phyloP scores from a whole-genome alignment of 2,888 invertebrate species.

The Allacma fusca region DNA sequence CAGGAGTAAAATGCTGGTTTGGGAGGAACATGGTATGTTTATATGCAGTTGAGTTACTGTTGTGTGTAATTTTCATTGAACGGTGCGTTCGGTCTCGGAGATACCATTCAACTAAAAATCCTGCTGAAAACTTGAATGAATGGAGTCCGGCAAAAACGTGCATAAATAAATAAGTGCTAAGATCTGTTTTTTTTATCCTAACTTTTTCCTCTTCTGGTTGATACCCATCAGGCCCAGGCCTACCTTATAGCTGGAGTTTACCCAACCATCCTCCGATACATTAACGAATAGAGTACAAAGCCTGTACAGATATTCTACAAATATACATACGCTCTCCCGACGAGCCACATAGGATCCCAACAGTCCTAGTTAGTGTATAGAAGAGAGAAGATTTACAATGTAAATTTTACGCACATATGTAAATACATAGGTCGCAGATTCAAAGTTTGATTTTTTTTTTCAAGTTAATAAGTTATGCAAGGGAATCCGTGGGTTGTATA shows the following conservation, averaged over 20 bases:
- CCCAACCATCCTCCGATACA: too few species aligned
- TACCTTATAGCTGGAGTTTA: too few species aligned
- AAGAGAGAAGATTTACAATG: too few species aligned
- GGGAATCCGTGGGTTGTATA: background rate
- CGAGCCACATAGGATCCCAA: too few species aligned
- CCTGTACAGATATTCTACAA: too few species aligned
- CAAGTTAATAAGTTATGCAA: too few species aligned
- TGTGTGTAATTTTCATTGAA: conserved; percentile 22
- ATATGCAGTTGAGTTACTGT: conserved; percentile 30
- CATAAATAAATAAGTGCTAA: conserved; percentile 31
- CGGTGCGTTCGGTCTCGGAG: conserved; percentile 11
- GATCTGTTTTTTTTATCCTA: background rate
- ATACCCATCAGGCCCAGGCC: conserved; percentile 1
- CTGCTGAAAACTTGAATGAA: conserved; percentile 33
- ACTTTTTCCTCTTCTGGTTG: background rate
- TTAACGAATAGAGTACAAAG: too few species aligned
- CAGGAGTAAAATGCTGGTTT: background rate
- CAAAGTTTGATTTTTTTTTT: too few species aligned
- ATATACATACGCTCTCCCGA: too few species aligned
- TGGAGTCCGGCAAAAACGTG: conserved; percentile 32
- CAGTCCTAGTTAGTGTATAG: too few species aligned
- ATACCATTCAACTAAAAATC: conserved; percentile 30
- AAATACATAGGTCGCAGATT: too few species aligned
- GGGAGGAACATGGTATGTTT: conserved; percentile 5
- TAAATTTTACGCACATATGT: too few species aligned